Conservation (phyloP, 2,113 vertebrate species). For the Aphyosemion australe region DNA sequence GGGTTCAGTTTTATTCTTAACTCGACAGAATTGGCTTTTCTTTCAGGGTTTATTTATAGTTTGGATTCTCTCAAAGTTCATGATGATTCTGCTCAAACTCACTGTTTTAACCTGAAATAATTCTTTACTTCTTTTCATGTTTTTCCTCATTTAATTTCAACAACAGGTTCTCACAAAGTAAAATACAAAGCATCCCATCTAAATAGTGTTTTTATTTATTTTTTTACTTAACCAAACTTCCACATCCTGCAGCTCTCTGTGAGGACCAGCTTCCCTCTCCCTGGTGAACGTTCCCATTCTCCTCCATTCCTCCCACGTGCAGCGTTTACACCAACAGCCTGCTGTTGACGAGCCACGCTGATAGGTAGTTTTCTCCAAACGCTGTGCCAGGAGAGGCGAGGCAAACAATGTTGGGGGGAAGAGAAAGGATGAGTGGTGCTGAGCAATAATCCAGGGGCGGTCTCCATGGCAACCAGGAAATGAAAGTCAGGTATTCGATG, state of each 20-base stretch:
- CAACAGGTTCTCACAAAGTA: too few relatives aligned
- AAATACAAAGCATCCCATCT: not conserved
- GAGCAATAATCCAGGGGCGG: conserved; percentile 54
- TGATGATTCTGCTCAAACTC: too few relatives aligned
- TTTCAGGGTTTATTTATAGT: too few relatives aligned
- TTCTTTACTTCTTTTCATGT: too few relatives aligned
- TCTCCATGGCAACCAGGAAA: conserved; percentile 67
- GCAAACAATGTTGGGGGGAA: conserved; percentile 10
- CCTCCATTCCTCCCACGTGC: conserved; percentile 13
- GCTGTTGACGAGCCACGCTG: conserved; percentile 40
- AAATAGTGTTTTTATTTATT: conserved; percentile 5
- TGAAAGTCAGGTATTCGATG: conserved; percentile 60
- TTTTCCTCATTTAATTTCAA: too few relatives aligned
- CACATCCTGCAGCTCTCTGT: conserved; percentile 36
- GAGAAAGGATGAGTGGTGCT: conserved; percentile 38
- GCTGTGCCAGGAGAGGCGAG: conserved; percentile 30
- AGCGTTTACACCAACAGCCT: conserved; percentile 33
- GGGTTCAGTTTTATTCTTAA: too few relatives aligned
- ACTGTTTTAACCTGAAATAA: too few relatives aligned
- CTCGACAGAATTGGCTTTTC: too few relatives aligned
- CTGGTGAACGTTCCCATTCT: conserved; percentile 46
- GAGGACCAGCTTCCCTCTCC: conserved; percentile 20
- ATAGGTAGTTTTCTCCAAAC: conserved; percentile 55
- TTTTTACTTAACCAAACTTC: conserved; percentile 40
- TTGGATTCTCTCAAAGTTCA: too few relatives aligned